phyloP scores from a whole-genome alignment of 1,140 invertebrate genomes.

The Zophobas atratus region DNA sequence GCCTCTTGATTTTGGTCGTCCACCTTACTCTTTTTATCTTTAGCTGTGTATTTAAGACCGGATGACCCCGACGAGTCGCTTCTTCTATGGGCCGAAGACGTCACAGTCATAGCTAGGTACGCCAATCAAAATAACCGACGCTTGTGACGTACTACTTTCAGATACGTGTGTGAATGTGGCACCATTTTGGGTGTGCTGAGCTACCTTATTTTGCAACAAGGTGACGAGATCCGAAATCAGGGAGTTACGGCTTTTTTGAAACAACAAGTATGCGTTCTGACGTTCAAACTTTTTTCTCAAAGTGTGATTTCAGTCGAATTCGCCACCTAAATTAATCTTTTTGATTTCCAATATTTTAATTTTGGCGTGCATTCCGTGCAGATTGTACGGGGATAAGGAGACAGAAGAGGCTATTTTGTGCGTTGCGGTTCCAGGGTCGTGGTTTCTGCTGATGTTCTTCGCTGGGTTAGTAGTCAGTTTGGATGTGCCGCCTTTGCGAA shows the following conservation, averaged over 20 bases:
- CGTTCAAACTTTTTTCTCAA: not conserved
- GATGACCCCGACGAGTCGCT: slow-evolving; percentile 72
- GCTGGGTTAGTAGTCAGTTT: slow-evolving; percentile 82
- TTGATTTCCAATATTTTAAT: slow-evolving; percentile 94
- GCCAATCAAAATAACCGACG: slow-evolving; percentile 49
- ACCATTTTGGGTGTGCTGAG: slow-evolving; percentile 89
- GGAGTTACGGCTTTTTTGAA: slow-evolving; percentile 92
- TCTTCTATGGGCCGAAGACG: slow-evolving; percentile 72
- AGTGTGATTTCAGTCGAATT: slow-evolving; percentile 81
- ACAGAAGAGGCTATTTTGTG: slow-evolving; percentile 94
- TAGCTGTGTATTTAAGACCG: slow-evolving; percentile 92
- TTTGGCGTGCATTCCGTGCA: slow-evolving; percentile 91
- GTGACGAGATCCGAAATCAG: slow-evolving; percentile 95
- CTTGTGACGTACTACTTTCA: slow-evolving; percentile 48
- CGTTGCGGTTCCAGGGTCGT: slow-evolving; percentile 93
- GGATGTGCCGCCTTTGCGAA: too few relatives aligned
- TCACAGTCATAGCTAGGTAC: slow-evolving; percentile 69
- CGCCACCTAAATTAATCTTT: slow-evolving; percentile 96
- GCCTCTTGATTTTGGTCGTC: slow-evolving; percentile 87
- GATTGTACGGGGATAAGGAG: slow-evolving; percentile 80
- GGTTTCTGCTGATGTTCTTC: slow-evolving; percentile 99
- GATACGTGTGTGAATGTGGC: slow-evolving; percentile 86
- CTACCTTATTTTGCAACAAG: slow-evolving; percentile 93
- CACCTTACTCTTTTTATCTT: slow-evolving; percentile 90
- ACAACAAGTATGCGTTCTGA: slow-evolving; percentile 83